A percentile compares a stretch with the other conserved stretches of the same genome.
Conservation (phyloP, 2,797 vertebrate species). For the Catamblyrhynchus diadema region DNA sequence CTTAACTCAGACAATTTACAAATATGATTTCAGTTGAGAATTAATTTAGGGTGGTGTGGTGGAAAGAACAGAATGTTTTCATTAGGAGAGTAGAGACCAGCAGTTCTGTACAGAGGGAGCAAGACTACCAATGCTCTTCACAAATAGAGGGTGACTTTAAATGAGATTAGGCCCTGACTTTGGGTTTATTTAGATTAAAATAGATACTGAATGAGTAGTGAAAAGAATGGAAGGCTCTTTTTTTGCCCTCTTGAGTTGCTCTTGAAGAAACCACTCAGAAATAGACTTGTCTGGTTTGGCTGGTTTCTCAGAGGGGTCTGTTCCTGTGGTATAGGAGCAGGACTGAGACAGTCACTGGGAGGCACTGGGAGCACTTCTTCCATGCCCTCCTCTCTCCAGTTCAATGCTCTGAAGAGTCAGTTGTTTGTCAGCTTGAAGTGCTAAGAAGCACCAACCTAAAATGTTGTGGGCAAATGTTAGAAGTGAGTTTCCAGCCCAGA, state of each 20-base stretch:
- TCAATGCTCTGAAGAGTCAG: not conserved
- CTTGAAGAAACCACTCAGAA: not conserved
- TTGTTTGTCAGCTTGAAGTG: not conserved
- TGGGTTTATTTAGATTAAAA: not conserved
- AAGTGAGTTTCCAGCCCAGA: not conserved
- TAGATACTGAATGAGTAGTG: not conserved
- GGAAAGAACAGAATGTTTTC: slow-evolving; percentile 41
- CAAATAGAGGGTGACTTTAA: not conserved
- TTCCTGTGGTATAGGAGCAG: fast-evolving
- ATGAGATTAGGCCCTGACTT: not conserved
- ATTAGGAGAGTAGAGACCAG: not conserved
- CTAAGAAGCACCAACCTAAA: not conserved
- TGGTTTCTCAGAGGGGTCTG: not conserved
- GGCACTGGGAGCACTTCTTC: not conserved
- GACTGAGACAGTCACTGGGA: not conserved
- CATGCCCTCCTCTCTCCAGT: not conserved
- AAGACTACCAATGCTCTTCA: not conserved
- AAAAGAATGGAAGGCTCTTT: not conserved
- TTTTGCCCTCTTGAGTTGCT: not conserved
- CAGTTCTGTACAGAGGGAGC: not conserved
- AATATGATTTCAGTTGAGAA: slow-evolving; percentile 23
- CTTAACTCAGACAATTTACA: slow-evolving; percentile 28
- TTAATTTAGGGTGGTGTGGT: not conserved
- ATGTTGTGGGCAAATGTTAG: not conserved
- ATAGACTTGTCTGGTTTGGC: not conserved